Evolutionary conservation across 2,888 invertebrate genomes (phyloP), one percentile per base, ranked within the genome.

Genomic region (Malthinus flaveolus): DNA sequence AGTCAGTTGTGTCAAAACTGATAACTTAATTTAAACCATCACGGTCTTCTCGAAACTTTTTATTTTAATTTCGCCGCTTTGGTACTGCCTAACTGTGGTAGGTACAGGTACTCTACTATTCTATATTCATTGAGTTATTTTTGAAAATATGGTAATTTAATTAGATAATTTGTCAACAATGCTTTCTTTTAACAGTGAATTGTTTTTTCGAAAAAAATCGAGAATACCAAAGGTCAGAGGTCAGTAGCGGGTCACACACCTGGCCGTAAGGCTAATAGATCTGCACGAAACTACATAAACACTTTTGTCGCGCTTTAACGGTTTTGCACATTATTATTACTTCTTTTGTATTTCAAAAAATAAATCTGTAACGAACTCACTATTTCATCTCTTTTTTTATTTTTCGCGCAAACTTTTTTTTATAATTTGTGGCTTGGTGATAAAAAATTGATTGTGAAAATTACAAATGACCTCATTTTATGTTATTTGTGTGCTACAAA

Each of bases 211-310:
- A 8, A 9, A 1, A 23, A 42, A 42, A 42, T 15, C 12, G 12
- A 44, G 52, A 44, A 52, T 52, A 45, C 33, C 10, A 48, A 49
- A 56, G 64, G 66, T 66, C 64, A 61, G 48, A 62, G 66, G 64
- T 66, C 66, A 63, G 53, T 59, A 58, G 45, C 59, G 61, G 66
- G 66, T 66, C 66, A 62, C 61, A 60, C 62, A 64, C 63, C 63
- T 55, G 62, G 64, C 66, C 63, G 53, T 47, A 49, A 65, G 66
- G 52, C 56, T 55, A 39, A 42, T 57, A 55, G 60, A 61, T 63
- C 56, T 61, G 57, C 64, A 63, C 66, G 66, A 64, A 54, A 59
- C 53, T 32, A 39, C 57, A 52, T 52, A 52, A 52, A 52, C 34
- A 52, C 45, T 52, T 56, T 56, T 57, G 52, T 58, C 58, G 58